Conservation (phyloP, 2,797 vertebrate species). For the Clarias pachynema region DNA sequence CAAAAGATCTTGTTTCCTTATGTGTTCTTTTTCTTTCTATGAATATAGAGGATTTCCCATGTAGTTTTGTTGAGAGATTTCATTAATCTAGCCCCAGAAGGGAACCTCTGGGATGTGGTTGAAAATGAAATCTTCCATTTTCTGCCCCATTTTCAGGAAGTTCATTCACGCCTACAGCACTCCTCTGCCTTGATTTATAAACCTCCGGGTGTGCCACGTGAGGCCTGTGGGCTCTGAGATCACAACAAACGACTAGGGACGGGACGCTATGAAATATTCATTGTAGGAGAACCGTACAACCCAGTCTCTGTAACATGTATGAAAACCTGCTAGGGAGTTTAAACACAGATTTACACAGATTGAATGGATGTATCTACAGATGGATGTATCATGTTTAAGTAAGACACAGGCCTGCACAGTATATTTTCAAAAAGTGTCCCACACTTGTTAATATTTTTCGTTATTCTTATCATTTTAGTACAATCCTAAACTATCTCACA, state of each 20-base stretch:
- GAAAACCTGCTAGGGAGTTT: not conserved
- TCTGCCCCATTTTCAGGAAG: constrained; percentile 19
- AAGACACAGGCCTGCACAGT: not conserved
- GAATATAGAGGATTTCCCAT: not conserved
- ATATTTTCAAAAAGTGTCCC: not conserved
- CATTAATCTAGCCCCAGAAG: constrained; percentile 9
- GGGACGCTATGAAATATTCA: constrained; percentile 7
- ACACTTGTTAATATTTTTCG: not conserved
- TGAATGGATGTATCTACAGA: not conserved
- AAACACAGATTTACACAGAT: not conserved
- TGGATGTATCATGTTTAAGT: not conserved
- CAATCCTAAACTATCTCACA: not conserved
- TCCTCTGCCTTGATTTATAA: not conserved
- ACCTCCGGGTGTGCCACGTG: not conserved
- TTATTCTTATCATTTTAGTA: not conserved
- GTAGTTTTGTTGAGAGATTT: constrained; percentile 13
- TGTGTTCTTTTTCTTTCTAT: not conserved
- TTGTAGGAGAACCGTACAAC: not conserved
- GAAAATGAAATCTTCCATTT: constrained; percentile 36
- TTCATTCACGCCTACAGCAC: not conserved
- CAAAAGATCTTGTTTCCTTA: not conserved
- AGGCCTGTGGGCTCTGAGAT: not conserved
- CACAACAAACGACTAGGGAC: not conserved
- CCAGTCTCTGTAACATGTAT: not conserved
- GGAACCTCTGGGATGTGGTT: constrained; percentile 35